Evolutionary conservation across 2,888 invertebrate species (phyloP).

Genomic region (Leptopilina myrica): DNA sequence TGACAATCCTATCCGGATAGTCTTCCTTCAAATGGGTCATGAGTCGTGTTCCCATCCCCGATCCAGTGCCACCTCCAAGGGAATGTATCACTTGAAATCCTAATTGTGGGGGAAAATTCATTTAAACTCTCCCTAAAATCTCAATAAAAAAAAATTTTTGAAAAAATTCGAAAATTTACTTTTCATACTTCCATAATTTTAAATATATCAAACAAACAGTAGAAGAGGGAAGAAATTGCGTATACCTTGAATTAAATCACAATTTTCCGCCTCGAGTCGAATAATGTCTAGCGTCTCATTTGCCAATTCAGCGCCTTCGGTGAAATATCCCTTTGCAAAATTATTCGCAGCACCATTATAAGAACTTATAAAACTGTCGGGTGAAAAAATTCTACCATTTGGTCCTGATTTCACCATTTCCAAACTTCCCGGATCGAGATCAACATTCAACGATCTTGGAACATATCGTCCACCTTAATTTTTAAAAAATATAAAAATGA

Average conservation of each 20-base stretch:
- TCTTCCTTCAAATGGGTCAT: constrained; percentile 94
- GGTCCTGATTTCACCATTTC: constrained; percentile 83
- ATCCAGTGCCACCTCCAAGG: constrained; percentile 87
- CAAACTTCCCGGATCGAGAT: constrained; percentile 85
- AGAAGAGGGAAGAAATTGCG: too few relatives aligned
- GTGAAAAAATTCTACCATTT: constrained; percentile 82
- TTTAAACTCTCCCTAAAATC: too few relatives aligned
- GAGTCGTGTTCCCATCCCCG: constrained; percentile 88
- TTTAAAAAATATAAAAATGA: not conserved
- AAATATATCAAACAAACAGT: too few relatives aligned
- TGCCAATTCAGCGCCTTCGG: constrained; percentile 91
- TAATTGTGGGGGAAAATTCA: not conserved
- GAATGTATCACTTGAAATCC: constrained; percentile 90
- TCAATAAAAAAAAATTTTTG: too few relatives aligned
- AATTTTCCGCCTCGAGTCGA: constrained; percentile 91
- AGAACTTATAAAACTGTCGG: constrained; percentile 83
- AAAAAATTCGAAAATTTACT: too few relatives aligned
- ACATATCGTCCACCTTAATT: constrained; percentile 81
- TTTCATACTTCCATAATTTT: too few relatives aligned
- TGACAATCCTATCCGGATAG: constrained; percentile 91
- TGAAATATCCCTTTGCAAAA: constrained; percentile 91
- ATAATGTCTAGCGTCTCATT: constrained; percentile 92
- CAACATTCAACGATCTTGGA: constrained; percentile 81
- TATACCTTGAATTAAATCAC: constrained; percentile 90
- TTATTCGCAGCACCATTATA: constrained; percentile 77